Evolutionary conservation across 2,113 vertebrate species (phyloP), one percentile per base, ranked within the genome.

Genomic region (Callospermophilus lateralis): DNA sequence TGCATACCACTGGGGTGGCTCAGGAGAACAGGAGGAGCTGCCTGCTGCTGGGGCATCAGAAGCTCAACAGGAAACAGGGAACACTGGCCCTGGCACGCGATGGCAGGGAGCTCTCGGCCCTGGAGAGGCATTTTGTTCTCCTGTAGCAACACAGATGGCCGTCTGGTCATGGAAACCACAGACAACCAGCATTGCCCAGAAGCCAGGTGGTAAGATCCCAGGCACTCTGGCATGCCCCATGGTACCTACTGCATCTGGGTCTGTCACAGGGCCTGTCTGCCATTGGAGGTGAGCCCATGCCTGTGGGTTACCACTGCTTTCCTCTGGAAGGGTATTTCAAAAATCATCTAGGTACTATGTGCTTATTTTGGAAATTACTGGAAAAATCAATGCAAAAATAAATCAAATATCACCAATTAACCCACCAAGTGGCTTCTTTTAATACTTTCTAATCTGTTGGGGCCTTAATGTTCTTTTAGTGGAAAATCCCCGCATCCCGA

Each of bases 311-410:
- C 17, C 72, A 76, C 34, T 28, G 81, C 42, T 65, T 39, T 13
- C 61, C 77, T 73, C 45, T n/a, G 24, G 32, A 24, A 8, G 37
- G 39, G 10, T n/a, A 70, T 55, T 89, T 39, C 83, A 90, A 89
- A 72, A 53, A 79, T 32, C 32, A 61, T 6, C 78, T 39, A 61
- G 74, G 58, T n/a, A 76, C 63, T n/a, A 67, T 0, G 4, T 15
- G 30, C 37, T 96, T 28, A 68, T 34, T 77, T 74, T 68, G 72
- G 80, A 91, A 90, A 90, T 39, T 67, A 45, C 1, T 84, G n/a
- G n/a, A 92, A 94, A 58, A 91, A 51, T 26, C 58, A 89, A 45
- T 22, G 34, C 34, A 87, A 70, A 95, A 84, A 90, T 68, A 76
- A 88, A 20, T 70, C 45, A 94, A 94, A 58, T 34, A 68, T 24